phyloP scores from a whole-genome alignment of 2,113 vertebrate genomes.

The Junco hyemalis region DNA sequence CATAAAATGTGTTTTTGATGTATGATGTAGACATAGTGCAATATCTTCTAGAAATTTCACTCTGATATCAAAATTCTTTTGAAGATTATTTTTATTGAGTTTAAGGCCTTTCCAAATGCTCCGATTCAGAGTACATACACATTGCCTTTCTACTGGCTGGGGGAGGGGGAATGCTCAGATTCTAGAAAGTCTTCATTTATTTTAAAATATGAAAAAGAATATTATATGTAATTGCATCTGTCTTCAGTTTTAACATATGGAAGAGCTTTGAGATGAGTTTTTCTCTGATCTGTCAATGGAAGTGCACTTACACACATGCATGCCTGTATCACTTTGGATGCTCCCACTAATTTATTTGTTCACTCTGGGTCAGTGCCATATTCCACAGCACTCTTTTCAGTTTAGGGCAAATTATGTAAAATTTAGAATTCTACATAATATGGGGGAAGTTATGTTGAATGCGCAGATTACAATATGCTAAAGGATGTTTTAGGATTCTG shows the following conservation, averaged over 20 bases:
- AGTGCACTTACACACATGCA: accelerated
- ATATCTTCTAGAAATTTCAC: neutral
- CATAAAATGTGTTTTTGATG: neutral
- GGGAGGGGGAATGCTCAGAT: neutral
- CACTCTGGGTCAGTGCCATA: neutral
- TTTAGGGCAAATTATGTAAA: neutral
- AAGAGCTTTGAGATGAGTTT: neutral
- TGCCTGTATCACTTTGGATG: neutral
- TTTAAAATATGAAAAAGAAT: neutral
- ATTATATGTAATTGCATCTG: neutral
- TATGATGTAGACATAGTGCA: neutral
- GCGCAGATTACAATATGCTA: neutral
- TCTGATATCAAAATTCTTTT: neutral
- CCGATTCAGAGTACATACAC: neutral
- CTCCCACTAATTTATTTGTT: neutral
- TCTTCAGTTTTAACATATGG: neutral
- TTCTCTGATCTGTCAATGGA: neutral
- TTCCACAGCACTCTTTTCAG: neutral
- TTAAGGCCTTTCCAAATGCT: neutral
- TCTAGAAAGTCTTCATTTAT: neutral
- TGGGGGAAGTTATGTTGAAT: neutral
- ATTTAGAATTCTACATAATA: neutral
- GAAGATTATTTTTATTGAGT: neutral
- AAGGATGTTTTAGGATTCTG: neutral
- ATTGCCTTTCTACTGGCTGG: neutral